Percentiles rank a stretch among this genome's conserved stretches.
Evolutionary conservation across 2,113 vertebrate genomes (phyloP).

Genomic region (Acinonyx jubatus): DNA sequence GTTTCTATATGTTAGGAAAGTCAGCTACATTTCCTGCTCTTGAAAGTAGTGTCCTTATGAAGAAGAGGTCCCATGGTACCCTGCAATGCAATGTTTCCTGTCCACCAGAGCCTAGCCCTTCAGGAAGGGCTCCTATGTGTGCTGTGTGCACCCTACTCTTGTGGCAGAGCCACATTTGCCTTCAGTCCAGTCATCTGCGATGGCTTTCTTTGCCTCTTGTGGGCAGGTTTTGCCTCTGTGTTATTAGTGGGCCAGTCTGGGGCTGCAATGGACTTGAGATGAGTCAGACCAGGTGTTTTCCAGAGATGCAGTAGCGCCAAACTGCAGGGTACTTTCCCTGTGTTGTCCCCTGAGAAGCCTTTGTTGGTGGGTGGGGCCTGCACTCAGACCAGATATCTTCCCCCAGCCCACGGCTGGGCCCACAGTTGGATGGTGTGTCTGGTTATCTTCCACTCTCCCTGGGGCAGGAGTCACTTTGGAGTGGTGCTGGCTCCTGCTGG

Average conservation of each 20-base stretch:
- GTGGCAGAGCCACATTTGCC: not conserved
- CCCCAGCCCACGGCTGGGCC: too few relatives aligned
- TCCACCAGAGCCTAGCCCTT: not conserved
- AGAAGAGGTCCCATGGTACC: not conserved
- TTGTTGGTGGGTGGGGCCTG: not conserved
- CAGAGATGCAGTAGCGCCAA: not conserved
- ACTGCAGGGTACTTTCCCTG: not conserved
- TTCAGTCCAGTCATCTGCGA: not conserved
- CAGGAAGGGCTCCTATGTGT: not conserved
- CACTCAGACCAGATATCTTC: not conserved
- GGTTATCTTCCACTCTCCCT: not conserved
- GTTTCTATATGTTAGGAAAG: not conserved
- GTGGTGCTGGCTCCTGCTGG: not conserved
- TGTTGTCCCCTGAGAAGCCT: not conserved
- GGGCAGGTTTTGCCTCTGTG: not conserved
- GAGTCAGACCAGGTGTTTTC: not conserved
- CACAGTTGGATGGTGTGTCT: not conserved
- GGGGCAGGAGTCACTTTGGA: not conserved
- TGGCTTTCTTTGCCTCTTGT: not conserved
- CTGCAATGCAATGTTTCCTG: not conserved
- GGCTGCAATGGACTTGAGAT: not conserved
- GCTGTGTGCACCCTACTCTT: not conserved
- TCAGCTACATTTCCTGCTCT: not conserved
- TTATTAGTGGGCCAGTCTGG: not conserved
- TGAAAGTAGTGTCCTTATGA: not conserved